phyloP scores from a whole-genome alignment of 2,888 invertebrate species.

The Nomada fucata region DNA sequence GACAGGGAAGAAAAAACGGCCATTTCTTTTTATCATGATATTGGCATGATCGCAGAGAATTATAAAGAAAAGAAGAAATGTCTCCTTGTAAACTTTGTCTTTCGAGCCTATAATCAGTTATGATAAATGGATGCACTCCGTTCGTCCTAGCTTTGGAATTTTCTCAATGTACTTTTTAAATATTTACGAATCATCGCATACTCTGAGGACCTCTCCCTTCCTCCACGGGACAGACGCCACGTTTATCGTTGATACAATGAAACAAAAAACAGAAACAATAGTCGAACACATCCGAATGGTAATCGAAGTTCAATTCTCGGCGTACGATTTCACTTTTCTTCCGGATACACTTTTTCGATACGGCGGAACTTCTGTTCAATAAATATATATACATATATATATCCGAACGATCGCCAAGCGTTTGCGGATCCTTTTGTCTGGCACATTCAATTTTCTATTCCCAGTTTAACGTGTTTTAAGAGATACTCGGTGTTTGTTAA shows the following conservation, averaged over 20 bases:
- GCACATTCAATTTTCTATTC: constrained; percentile 24
- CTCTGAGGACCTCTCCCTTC: constrained; percentile 37
- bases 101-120: constrained; percentile 64
- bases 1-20: constrained; percentile 8
- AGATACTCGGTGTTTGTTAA: constrained; percentile 30
- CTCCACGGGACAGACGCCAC: constrained; percentile 26
- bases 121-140: constrained; percentile 69
- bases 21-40: constrained; percentile 47
- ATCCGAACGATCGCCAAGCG: background rate
- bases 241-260: constrained; percentile 9
- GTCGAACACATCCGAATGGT: constrained; percentile 36
- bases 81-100: constrained; percentile 53
- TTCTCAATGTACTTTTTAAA: constrained; percentile 51
- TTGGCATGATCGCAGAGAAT: constrained; percentile 57
- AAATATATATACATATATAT: background rate
- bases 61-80: constrained; percentile 11
- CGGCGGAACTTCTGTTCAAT: background rate
- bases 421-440: constrained; percentile 13
- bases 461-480: constrained; percentile 15
- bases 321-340: background rate
- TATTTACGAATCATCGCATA: constrained; percentile 35
- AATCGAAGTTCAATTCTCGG: constrained; percentile 33
- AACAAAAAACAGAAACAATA: background rate
- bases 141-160: constrained; percentile 65
- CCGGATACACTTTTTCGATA: background rate